Evolutionary conservation across 2,797 vertebrate genomes (phyloP).

Genomic region (Ispidina picta): DNA sequence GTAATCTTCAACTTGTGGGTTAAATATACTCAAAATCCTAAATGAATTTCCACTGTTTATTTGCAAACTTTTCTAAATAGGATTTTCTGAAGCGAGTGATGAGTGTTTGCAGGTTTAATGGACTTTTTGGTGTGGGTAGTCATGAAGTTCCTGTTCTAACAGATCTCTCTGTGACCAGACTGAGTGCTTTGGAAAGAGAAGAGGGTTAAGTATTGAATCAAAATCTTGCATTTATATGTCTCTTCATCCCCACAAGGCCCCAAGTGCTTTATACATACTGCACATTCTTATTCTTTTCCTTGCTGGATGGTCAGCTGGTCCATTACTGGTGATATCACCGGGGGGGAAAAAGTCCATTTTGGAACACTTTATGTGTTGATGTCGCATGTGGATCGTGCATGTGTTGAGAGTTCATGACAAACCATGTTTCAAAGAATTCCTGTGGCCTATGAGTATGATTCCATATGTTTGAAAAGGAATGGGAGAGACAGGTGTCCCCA

Average conservation of each 20-base stretch:
- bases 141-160: conserved; percentile 14
- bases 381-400: background rate
- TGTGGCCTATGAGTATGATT: background rate
- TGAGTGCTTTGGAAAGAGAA: conserved; percentile 48
- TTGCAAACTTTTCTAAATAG: background rate
- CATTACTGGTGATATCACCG: background rate
- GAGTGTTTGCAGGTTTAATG: background rate
- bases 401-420: background rate
- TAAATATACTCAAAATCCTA: background rate
- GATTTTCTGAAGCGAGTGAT: background rate
- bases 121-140: conserved; percentile 1
- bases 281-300: background rate
- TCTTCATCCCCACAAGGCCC: conserved; percentile 8
- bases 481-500: background rate
- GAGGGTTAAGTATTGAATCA: conserved; percentile 39
- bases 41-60: background rate
- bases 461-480: background rate
- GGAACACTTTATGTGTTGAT: background rate
- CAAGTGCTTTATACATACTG: background rate
- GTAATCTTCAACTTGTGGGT: background rate
- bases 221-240: background rate
- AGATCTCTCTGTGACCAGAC: conserved; percentile 51
- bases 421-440: background rate
- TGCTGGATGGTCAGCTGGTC: background rate
- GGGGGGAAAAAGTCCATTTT: background rate